These are phyloP conservation scores for Mus minutoides DNA, from an alignment of 2,797 vertebrate genomes.

Conservation along the genomic window DNA sequence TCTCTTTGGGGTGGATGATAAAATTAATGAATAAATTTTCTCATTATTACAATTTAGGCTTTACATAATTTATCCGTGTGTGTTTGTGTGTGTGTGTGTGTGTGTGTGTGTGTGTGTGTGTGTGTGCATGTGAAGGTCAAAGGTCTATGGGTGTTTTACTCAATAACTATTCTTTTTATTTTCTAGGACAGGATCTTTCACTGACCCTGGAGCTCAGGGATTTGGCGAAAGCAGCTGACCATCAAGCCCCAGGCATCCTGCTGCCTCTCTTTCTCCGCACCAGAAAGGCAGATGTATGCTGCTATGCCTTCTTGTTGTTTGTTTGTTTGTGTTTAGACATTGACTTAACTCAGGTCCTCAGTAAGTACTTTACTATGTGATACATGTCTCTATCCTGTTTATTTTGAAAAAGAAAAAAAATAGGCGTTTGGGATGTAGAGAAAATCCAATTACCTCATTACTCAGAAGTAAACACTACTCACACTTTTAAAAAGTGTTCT, in stretches of 20 bases:
- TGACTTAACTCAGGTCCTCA: not conserved
- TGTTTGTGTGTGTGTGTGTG: not conserved
- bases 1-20: not conserved
- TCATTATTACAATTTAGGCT: constrained; percentile 8
- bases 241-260: not conserved
- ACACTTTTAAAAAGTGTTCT: not conserved
- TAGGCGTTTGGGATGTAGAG: not conserved
- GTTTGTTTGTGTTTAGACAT: not conserved
- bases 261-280: not conserved
- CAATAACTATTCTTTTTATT: not conserved
- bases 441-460: not conserved
- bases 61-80: not conserved
- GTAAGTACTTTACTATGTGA: not conserved
- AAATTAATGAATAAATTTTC: constrained; percentile 12
- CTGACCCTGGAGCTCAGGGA: not conserved
- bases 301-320: not conserved
- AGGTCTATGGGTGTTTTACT: not conserved
- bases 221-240: not conserved
- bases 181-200: not conserved
- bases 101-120: not conserved
- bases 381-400: not conserved
- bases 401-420: not conserved
- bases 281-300: too few relatives aligned
- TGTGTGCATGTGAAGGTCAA: not conserved
- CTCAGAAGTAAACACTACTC: not conserved